These are phyloP conservation scores for Moxostoma hubbsi DNA, from an alignment of 2,797 vertebrate genomes.

Conservation along the genomic window DNA sequence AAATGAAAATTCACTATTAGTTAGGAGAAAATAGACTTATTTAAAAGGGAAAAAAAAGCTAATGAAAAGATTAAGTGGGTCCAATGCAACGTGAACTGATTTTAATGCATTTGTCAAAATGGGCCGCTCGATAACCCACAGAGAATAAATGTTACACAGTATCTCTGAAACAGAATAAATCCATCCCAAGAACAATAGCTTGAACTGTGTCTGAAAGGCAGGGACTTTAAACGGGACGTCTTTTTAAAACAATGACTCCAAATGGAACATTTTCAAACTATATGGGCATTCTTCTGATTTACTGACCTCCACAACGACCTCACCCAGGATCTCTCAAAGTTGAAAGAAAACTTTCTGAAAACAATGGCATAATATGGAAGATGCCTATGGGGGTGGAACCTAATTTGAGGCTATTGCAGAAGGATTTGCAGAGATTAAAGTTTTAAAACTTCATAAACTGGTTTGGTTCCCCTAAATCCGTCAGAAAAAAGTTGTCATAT, in stretches of 20 bases:
- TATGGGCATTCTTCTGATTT: not conserved
- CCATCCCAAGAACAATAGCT: constrained; percentile 43
- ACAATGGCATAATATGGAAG: not conserved
- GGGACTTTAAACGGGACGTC: constrained; percentile 20
- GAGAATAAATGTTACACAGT: constrained; percentile 11
- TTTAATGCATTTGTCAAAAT: constrained; percentile 30
- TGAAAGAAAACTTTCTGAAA: constrained; percentile 18
- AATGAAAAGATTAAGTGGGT: constrained; percentile 42
- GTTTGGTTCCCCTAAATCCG: not conserved
- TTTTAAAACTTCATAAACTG: constrained; percentile 10
- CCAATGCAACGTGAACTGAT: constrained; percentile 12
- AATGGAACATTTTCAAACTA: constrained; percentile 27
- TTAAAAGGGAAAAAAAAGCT: constrained; percentile 12
- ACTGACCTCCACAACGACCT: not conserved
- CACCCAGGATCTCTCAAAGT: not conserved
- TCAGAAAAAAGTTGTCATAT: constrained; percentile 8
- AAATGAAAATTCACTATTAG: constrained; percentile 39
- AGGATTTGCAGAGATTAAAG: not conserved
- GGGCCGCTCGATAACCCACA: constrained; percentile 25
- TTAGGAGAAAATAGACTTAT: constrained; percentile 34
- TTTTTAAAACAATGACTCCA: constrained; percentile 40
- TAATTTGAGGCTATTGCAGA: constrained; percentile 6
- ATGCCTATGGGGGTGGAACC: constrained; percentile 7
- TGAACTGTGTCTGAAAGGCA: constrained; percentile 31
- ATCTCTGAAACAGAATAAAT: constrained; percentile 38